Conservation (phyloP, 2,113 vertebrate species). For the Sciurus niger region DNA sequence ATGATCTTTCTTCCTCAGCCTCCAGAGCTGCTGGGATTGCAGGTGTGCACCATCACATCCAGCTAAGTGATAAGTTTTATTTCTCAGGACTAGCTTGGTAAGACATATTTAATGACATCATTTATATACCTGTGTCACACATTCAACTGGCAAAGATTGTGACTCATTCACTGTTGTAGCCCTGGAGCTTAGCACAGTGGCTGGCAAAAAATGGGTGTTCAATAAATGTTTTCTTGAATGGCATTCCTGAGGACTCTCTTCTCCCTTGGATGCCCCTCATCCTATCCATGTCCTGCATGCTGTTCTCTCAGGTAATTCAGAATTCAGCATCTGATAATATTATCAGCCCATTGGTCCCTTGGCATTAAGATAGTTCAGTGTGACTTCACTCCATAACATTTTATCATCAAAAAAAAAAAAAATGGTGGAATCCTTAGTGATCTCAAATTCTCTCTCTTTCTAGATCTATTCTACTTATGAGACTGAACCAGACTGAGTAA, state of each 20-base stretch:
- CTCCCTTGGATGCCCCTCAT: neutral
- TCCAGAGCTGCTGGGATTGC: too few relatives aligned
- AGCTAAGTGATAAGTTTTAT: neutral
- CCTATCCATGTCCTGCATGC: neutral
- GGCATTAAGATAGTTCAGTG: neutral
- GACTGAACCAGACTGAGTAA: conserved; percentile 3
- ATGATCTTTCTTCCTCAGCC: too few relatives aligned
- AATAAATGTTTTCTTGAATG: neutral
- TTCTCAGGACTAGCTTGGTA: neutral
- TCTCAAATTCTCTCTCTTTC: neutral
- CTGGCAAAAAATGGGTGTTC: neutral
- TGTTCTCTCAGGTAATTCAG: conserved; percentile 23
- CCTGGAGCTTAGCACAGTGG: neutral
- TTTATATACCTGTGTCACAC: neutral
- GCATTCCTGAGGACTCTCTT: neutral
- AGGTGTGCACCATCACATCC: too few relatives aligned
- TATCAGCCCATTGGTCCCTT: neutral
- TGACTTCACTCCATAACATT: neutral
- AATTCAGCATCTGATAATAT: neutral
- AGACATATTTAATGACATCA: conserved; percentile 14
- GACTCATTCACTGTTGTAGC: neutral
- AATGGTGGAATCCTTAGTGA: neutral
- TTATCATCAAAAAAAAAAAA: conserved; percentile 11
- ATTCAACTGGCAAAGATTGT: neutral
- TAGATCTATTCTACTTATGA: neutral